Conservation (phyloP, 2,888 invertebrate genomes). For the Drosophila sordidapex region DNA sequence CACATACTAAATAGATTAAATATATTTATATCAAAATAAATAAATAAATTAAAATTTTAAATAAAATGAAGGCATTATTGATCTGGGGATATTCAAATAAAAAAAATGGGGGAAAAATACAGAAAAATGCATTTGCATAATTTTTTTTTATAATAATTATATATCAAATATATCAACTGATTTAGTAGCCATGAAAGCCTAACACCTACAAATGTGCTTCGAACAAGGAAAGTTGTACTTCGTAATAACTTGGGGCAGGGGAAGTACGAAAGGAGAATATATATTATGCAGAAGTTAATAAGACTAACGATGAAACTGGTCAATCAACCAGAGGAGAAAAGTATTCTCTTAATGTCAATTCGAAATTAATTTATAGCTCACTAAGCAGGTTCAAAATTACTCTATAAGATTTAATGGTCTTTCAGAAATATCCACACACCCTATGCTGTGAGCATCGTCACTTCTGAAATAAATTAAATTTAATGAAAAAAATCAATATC, state of each 20-base stretch:
- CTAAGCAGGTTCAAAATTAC: not conserved
- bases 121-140: not conserved
- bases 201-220: not conserved
- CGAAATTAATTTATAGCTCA: too few relatives aligned
- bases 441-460: too few relatives aligned
- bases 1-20: not conserved
- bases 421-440: too few relatives aligned
- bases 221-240: not conserved
- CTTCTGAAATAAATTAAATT: too few relatives aligned
- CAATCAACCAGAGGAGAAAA: not conserved
- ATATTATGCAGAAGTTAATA: not conserved
- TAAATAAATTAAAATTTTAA: not conserved
- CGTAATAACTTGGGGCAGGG: not conserved
- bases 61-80: not conserved
- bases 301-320: too few relatives aligned
- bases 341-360: too few relatives aligned
- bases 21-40: not conserved
- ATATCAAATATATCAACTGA: not conserved
- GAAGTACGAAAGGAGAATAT: not conserved
- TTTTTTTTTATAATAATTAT: not conserved
- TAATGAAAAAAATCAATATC: not conserved
- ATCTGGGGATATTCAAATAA: not conserved
- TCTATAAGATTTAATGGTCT: too few relatives aligned
- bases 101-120: not conserved
- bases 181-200: not conserved